Evolutionary conservation across 2,888 invertebrate species (phyloP).

Genomic region (Halictus ligatus): DNA sequence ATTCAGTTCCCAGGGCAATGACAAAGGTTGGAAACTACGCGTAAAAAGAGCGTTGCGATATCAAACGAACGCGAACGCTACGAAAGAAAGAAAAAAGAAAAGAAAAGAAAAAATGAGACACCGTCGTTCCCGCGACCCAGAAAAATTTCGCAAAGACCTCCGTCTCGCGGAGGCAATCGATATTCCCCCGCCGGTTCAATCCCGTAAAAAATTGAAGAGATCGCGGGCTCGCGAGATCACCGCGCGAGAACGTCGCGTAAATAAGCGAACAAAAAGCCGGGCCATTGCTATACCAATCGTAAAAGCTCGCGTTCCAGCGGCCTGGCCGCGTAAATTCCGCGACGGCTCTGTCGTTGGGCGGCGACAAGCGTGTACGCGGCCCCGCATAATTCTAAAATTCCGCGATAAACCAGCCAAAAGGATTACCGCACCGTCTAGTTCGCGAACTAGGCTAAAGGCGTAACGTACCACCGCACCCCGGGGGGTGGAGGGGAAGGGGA

Average conservation of each 20-base stretch:
- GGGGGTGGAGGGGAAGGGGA: not conserved
- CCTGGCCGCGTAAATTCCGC: slow-evolving; percentile 35
- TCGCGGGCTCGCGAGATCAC: not conserved
- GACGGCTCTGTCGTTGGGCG: not conserved
- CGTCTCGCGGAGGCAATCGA: not conserved
- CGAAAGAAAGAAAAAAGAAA: too few species aligned
- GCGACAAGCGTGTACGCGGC: slow-evolving; percentile 11
- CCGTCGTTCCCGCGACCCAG: not conserved
- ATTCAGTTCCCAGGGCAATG: not conserved
- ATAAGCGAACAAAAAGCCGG: slow-evolving; percentile 1
- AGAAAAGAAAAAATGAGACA: not conserved
- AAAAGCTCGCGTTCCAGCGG: not conserved
- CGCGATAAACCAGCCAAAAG: slow-evolving; percentile 46
- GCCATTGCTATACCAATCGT: not conserved
- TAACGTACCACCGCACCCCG: slow-evolving; percentile 17
- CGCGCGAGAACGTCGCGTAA: not conserved
- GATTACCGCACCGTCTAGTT: slow-evolving; percentile 43
- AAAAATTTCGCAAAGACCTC: not conserved
- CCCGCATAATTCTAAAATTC: slow-evolving; percentile 44
- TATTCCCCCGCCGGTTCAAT: not conserved
- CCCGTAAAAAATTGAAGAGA: not conserved
- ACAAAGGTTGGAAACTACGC: not conserved
- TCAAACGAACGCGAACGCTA: not conserved
- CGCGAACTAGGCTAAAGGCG: slow-evolving; percentile 42
- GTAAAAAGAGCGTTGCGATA: not conserved